phyloP scores from a whole-genome alignment of 2,888 invertebrate species.

The Teinopalpus imperialis region DNA sequence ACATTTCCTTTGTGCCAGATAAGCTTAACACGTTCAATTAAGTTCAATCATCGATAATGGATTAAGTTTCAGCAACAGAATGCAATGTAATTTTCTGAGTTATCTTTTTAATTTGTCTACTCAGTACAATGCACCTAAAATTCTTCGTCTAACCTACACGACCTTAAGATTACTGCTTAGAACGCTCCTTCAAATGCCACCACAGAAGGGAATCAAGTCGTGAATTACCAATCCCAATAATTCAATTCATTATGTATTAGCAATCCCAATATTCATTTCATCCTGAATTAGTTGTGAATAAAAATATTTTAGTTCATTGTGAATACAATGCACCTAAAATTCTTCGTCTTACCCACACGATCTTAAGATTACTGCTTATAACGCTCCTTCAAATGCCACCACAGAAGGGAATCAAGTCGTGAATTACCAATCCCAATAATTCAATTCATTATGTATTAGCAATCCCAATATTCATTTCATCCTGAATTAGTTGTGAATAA shows the following conservation, averaged over 20 bases:
- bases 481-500: no score
- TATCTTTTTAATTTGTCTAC: constrained; percentile 22
- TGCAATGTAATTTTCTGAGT: constrained; percentile 20
- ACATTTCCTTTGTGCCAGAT: constrained; percentile 22
- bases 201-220: constrained; percentile 55
- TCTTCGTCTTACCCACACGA: constrained; percentile 37
- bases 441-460: constrained; percentile 45
- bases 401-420: constrained; percentile 57
- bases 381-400: constrained; percentile 51
- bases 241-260: constrained; percentile 44
- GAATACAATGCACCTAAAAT: constrained; percentile 32
- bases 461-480: no score
- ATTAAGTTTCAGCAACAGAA: constrained; percentile 22
- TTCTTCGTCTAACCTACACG: constrained; percentile 38
- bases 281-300: no score
- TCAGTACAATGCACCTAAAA: constrained; percentile 30
- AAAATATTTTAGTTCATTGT: no score
- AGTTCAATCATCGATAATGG: constrained; percentile 23
- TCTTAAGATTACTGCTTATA: constrained; percentile 45
- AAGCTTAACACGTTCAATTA: constrained; percentile 25
- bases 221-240: constrained; percentile 58
- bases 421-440: constrained; percentile 57
- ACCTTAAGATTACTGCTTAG: constrained; percentile 45
- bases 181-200: constrained; percentile 51
- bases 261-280: no score